A percentile compares a stretch with the other conserved stretches of the same genome.
These are phyloP conservation scores for Aeoliscus strigatus DNA, from an alignment of 2,797 vertebrate genomes.

Conservation along the genomic window DNA sequence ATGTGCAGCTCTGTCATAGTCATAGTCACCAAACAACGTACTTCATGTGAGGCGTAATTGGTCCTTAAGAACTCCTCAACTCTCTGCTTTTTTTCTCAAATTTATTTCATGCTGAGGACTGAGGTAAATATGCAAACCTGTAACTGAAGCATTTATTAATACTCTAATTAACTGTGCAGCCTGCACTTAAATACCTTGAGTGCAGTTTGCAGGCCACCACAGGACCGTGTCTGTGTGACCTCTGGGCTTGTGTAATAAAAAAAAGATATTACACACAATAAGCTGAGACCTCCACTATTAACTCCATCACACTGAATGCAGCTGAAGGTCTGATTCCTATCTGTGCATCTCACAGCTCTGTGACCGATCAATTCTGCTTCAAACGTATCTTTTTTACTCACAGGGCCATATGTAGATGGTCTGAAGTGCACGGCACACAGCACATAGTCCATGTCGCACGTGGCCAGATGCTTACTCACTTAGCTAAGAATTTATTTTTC, in stretches of 20 bases:
- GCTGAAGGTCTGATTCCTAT: conserved; percentile 39
- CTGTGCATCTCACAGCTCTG: conserved; percentile 40
- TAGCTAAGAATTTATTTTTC: no score
- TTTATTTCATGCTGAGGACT: conserved; percentile 19
- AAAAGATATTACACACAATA: conserved; percentile 16
- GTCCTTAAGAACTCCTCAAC: conserved; percentile 4
- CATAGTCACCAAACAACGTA: neutral
- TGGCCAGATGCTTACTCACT: no score
- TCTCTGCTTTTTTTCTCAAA: conserved; percentile 3
- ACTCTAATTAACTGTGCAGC: conserved; percentile 1
- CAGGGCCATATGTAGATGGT: no score
- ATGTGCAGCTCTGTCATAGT: neutral
- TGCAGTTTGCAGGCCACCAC: neutral
- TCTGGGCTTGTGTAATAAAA: neutral
- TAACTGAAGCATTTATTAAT: conserved; percentile 23
- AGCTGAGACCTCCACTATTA: conserved; percentile 19
- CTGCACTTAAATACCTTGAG: neutral
- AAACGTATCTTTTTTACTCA: conserved; percentile 34
- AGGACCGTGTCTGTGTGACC: neutral
- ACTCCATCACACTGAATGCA: conserved; percentile 28
- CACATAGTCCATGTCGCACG: no score
- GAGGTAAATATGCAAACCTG: conserved; percentile 7
- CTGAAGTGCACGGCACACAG: no score
- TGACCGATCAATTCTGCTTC: conserved; percentile 55
- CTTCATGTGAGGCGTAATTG: conserved; percentile 6